phyloP scores from a whole-genome alignment of 2,113 vertebrate genomes.

The Ellobius talpinus region DNA sequence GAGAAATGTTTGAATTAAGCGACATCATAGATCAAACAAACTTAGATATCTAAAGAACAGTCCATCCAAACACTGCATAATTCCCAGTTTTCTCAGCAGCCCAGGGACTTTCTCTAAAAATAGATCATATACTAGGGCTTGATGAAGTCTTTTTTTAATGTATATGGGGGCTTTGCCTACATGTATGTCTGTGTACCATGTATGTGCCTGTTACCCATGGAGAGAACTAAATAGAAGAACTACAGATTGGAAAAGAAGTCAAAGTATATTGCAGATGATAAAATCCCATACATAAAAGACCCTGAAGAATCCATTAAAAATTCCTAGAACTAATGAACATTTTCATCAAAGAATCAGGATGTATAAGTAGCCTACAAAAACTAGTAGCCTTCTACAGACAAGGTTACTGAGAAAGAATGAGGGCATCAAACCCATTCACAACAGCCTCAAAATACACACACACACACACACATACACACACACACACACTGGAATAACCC shows the following conservation, averaged over 20 bases:
- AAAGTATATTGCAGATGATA: neutral
- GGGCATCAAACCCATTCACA: neutral
- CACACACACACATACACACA: neutral
- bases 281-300: neutral
- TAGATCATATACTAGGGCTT: neutral
- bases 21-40: neutral
- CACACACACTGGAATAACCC: neutral
- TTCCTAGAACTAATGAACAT: neutral
- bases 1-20: neutral
- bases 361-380: neutral
- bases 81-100: neutral
- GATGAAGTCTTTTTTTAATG: neutral
- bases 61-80: neutral
- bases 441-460: neutral
- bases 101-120: neutral
- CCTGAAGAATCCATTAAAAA: neutral
- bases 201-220: neutral
- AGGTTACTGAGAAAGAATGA: neutral
- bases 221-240: neutral
- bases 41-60: neutral
- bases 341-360: neutral
- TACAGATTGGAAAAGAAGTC: neutral
- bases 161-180: neutral
- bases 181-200: neutral
- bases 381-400: neutral